Percentiles rank a stretch among this genome's conserved stretches.
phyloP scores from a whole-genome alignment of 2,888 invertebrate genomes.

The Fragum whitleyi region DNA sequence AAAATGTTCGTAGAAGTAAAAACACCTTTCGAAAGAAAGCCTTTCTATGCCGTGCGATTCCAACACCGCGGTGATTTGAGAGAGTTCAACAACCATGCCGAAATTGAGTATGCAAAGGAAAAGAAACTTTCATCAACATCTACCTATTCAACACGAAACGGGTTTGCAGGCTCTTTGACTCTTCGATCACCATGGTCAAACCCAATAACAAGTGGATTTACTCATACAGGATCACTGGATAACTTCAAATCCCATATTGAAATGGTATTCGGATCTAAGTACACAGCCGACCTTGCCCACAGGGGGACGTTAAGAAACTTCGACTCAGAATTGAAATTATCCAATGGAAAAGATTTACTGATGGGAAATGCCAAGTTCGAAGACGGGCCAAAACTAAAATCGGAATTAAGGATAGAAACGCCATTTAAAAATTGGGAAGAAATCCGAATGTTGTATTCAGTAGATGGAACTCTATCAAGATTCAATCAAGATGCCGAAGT shows the following conservation, averaged over 20 bases:
- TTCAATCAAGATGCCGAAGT: constrained; percentile 42
- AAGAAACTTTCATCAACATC: constrained; percentile 34
- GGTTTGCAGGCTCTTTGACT: constrained; percentile 28
- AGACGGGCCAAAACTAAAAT: constrained; percentile 23
- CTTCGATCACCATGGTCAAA: constrained; percentile 37
- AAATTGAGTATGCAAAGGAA: constrained; percentile 42
- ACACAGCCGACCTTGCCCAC: constrained; percentile 37
- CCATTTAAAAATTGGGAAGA: constrained; percentile 30
- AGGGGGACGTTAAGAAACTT: constrained; percentile 19
- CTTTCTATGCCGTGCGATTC: constrained; percentile 32
- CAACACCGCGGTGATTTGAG: constrained; percentile 36
- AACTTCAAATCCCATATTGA: constrained; percentile 44
- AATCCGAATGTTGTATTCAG: constrained; percentile 31
- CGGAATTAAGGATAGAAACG: constrained; percentile 37
- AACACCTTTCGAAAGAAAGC: constrained; percentile 42
- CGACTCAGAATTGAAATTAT: constrained; percentile 26
- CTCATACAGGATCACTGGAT: constrained; percentile 26
- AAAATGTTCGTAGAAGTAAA: constrained; percentile 35
- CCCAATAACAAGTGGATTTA: constrained; percentile 29
- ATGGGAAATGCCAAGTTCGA: constrained; percentile 32
- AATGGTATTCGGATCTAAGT: constrained; percentile 30
- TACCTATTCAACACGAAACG: constrained; percentile 29
- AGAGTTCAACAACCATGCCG: constrained; percentile 29
- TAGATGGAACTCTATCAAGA: constrained; percentile 30
- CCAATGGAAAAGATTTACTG: constrained; percentile 12